These are phyloP conservation scores for Antheraea pernyi DNA, from an alignment of 1,140 invertebrate species.

Conservation along the genomic window DNA sequence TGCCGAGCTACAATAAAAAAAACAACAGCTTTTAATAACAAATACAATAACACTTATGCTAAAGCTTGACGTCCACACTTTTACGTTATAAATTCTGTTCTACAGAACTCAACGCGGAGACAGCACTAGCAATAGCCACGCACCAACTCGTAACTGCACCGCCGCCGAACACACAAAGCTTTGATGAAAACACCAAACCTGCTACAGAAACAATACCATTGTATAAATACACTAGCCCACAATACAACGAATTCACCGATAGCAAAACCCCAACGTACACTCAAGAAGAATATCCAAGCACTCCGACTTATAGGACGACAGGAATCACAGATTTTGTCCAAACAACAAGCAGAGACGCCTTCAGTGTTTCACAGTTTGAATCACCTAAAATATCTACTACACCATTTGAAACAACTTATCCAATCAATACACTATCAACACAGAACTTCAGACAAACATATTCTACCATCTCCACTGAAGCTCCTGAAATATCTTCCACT, in stretches of 20 bases:
- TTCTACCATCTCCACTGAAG: neutral
- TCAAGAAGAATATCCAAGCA: constrained; percentile 35
- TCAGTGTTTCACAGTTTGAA: constrained; percentile 12
- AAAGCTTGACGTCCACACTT: neutral
- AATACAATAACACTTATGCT: neutral
- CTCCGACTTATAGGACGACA: constrained; percentile 1
- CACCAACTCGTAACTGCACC: constrained; percentile 71
- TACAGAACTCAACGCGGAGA: constrained; percentile 62
- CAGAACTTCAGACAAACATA: constrained; percentile 2
- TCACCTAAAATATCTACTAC: constrained; percentile 18
- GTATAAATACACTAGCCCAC: constrained; percentile 47
- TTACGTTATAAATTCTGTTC: neutral
- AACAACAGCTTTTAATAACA: neutral
- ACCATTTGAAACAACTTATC: constrained; percentile 8
- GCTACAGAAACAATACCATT: constrained; percentile 42
- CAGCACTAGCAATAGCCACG: constrained; percentile 69
- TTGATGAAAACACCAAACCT: constrained; percentile 51
- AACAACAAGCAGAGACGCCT: constrained; percentile 5
- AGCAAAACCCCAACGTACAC: constrained; percentile 35
- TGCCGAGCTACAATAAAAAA: too few species aligned
- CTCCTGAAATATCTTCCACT: constrained; percentile 7
- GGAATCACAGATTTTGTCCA: constrained; percentile 11
- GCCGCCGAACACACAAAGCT: constrained; percentile 59
- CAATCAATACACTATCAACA: neutral
- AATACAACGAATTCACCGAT: constrained; percentile 44